A percentile compares a stretch with the other conserved stretches of the same genome.
These are phyloP conservation scores for Hemicrepidius hirtus DNA, from an alignment of 2,888 invertebrate species.

Conservation along the genomic window DNA sequence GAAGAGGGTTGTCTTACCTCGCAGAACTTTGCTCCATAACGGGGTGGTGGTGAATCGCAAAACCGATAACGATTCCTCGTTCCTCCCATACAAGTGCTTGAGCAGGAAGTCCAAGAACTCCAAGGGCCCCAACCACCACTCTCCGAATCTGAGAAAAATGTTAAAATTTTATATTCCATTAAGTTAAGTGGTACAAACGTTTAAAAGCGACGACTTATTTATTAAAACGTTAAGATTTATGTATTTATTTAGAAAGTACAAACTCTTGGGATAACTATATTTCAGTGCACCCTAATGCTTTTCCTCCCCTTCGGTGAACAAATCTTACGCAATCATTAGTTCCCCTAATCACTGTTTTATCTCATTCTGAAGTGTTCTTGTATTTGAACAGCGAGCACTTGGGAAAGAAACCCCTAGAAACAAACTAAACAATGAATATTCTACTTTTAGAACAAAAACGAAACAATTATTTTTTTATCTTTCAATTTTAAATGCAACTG, in stretches of 20 bases:
- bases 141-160: slow-evolving; percentile 77
- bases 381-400: not conserved
- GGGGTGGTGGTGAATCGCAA: slow-evolving; percentile 91
- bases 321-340: slow-evolving; percentile 14
- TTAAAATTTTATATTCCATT: not conserved
- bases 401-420: no score
- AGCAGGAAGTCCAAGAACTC: slow-evolving; percentile 91
- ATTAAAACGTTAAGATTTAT: slow-evolving; percentile 6
- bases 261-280: not conserved
- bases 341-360: slow-evolving; percentile 13
- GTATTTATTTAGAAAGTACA: not conserved
- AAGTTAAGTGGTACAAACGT: not conserved
- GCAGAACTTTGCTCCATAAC: slow-evolving; percentile 92
- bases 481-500: not conserved
- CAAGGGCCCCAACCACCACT: slow-evolving; percentile 86
- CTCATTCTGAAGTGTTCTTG: slow-evolving; percentile 3
- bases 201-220: not conserved
- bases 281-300: slow-evolving; percentile 2
- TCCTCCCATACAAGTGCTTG: slow-evolving; percentile 84
- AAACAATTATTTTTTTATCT: not conserved
- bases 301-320: slow-evolving; percentile 9
- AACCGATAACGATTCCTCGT: slow-evolving; percentile 89
- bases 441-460: no score
- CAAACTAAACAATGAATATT: no score
- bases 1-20: slow-evolving; percentile 75